phyloP scores from a whole-genome alignment of 1,140 invertebrate genomes.

The Drosophila sturtevanti region DNA sequence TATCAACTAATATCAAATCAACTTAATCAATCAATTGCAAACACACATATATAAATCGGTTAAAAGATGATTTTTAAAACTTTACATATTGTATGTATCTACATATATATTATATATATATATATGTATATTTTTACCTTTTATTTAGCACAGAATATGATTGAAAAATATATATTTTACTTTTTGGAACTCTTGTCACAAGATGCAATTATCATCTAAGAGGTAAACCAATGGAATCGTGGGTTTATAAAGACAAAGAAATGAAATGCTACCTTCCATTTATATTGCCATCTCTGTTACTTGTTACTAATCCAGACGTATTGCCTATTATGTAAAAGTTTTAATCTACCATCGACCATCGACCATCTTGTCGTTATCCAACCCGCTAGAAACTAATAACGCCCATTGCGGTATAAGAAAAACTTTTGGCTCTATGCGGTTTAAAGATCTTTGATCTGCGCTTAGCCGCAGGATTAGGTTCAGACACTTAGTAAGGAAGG shows the following conservation, averaged over 20 bases:
- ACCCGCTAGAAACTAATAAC: slow-evolving; percentile 6
- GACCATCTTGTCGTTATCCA: slow-evolving; percentile 9
- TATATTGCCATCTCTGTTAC: not conserved
- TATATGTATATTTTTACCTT: too few relatives aligned
- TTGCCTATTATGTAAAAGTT: slow-evolving; percentile 9
- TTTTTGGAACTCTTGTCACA: slow-evolving; percentile 41
- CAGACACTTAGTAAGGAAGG: slow-evolving; percentile 67
- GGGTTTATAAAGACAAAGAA: slow-evolving; percentile 30
- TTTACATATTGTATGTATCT: too few relatives aligned
- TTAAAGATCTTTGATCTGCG: slow-evolving; percentile 77
- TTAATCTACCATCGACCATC: slow-evolving; percentile 11
- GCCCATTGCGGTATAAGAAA: slow-evolving; percentile 10
- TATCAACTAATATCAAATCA: not conserved
- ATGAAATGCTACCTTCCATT: not conserved
- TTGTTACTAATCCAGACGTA: not conserved
- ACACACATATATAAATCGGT: too few relatives aligned
- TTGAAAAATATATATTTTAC: slow-evolving; percentile 4
- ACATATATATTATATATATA: too few relatives aligned
- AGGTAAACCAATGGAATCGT: slow-evolving; percentile 3
- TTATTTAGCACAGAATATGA: not conserved
- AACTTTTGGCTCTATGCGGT: slow-evolving; percentile 57
- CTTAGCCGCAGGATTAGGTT: slow-evolving; percentile 72
- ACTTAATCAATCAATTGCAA: not conserved
- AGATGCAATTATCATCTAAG: slow-evolving; percentile 49
- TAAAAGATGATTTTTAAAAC: too few relatives aligned